A percentile compares a stretch with the other conserved stretches of the same genome.
These are phyloP conservation scores for Pelobates cultripes DNA, from an alignment of 2,797 vertebrate genomes.

Conservation along the genomic window DNA sequence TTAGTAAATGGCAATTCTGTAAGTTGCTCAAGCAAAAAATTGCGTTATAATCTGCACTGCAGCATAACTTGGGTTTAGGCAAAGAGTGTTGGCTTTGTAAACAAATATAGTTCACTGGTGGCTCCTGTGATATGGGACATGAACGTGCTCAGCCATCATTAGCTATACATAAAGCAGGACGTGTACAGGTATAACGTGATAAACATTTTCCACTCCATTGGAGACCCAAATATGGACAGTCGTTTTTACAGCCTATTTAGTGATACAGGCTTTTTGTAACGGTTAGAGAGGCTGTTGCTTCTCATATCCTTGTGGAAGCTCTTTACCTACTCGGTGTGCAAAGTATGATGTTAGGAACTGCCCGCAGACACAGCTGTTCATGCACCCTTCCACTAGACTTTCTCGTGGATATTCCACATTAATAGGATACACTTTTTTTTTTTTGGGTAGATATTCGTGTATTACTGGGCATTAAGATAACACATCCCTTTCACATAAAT, in stretches of 20 bases:
- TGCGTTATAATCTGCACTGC: constrained; percentile 20
- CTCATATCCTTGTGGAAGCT: constrained; percentile 60
- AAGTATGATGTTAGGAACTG: constrained; percentile 64
- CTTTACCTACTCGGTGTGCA: constrained; percentile 60
- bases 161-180: not conserved
- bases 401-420: constrained; percentile 61
- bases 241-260: constrained; percentile 58
- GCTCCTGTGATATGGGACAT: constrained; percentile 1
- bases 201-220: not conserved
- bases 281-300: constrained; percentile 61
- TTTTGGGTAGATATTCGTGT: constrained; percentile 48
- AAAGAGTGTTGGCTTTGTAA: not conserved
- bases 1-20: not conserved
- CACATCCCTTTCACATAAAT: constrained; percentile 49
- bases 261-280: constrained; percentile 60
- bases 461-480: constrained; percentile 52
- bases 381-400: constrained; percentile 58
- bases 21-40: constrained; percentile 23
- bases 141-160: not conserved
- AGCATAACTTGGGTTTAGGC: not conserved
- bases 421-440: constrained; percentile 34
- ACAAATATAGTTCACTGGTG: constrained; percentile 8
- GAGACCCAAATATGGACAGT: constrained; percentile 25
- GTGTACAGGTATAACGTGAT: not conserved
- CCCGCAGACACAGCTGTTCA: constrained; percentile 62